Evolutionary conservation across 2,888 invertebrate species (phyloP), one percentile per base, ranked within the genome.

Genomic region (Cantharis lateralis): DNA sequence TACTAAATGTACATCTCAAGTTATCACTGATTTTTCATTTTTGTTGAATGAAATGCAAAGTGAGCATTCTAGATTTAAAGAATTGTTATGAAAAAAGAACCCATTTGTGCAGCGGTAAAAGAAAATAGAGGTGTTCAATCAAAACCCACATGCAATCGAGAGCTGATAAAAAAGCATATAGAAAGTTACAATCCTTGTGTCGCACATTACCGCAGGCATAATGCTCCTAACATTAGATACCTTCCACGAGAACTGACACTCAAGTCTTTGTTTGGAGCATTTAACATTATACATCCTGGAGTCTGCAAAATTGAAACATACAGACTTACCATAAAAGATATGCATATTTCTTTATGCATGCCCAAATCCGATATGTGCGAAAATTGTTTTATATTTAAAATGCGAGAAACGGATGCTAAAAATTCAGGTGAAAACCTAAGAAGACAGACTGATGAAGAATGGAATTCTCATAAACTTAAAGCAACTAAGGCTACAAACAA

Each of bases 301-400:
- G 9, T 64, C 4, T 70, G 64, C 20, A 70, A 70, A 64, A 15
- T 28, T 15, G 70, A 74, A 64, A 32, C 28, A 20, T 70, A 74
- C 26, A 70, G 74, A 61, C 9, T n/a, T 10, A 63, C 32, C 10
- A 7, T 69, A n/a, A 68, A 63, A 63, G 10, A 16, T 9, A 62
- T 62, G 26, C 15, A 74, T 62, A 69, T 74, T 74, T 74, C 70
- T 32, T 24, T 74, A 15, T 28, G 32, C 24, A 48, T 32, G 15
- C 62, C 74, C 2, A 74, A 74, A 70, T 64, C 70, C 5, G 74
- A 70, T 61, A 70, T 13, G 16, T 69, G 69, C 18, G 63, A 28
- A 10, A 16, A 63, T 4, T 74, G 32, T 68, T n/a, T 11, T 10
- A 3, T n/a, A 63, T 63, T 62, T 26, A 16, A 62, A 18, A 70